phyloP scores from a whole-genome alignment of 2,113 vertebrate species.

The Podarcis cretensis region DNA sequence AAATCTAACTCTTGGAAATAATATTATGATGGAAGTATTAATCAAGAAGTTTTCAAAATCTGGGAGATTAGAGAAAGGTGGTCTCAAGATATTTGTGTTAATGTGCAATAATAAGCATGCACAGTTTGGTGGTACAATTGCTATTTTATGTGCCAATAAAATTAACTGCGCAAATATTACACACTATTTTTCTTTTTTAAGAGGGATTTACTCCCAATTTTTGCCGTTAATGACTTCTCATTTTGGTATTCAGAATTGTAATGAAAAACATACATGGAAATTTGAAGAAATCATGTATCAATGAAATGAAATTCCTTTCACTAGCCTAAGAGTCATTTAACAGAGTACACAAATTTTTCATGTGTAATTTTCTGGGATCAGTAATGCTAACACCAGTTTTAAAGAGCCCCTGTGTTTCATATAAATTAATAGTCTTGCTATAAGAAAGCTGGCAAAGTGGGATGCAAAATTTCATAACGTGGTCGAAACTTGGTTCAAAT shows the following conservation, averaged over 20 bases:
- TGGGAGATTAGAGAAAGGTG: slow-evolving; percentile 23
- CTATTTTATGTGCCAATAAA: slow-evolving; percentile 73
- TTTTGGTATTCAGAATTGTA: slow-evolving; percentile 47
- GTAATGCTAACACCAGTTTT: not conserved
- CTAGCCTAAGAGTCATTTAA: slow-evolving; percentile 27
- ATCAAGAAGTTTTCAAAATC: slow-evolving; percentile 65
- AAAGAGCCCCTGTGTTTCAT: not conserved
- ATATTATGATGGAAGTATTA: slow-evolving; percentile 33
- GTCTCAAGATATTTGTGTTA: slow-evolving; percentile 63
- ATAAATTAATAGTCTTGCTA: slow-evolving; percentile 35
- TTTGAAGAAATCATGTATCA: slow-evolving; percentile 54
- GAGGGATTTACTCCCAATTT: slow-evolving; percentile 4
- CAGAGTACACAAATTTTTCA: slow-evolving; percentile 37
- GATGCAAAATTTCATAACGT: not conserved
- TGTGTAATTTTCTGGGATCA: not conserved
- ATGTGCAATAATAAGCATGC: slow-evolving; percentile 81
- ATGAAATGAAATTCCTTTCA: slow-evolving; percentile 42
- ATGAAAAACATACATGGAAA: slow-evolving; percentile 54
- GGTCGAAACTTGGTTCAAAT: not conserved
- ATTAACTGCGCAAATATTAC: slow-evolving; percentile 65
- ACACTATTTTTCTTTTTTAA: slow-evolving; percentile 59
- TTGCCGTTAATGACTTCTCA: slow-evolving; percentile 42
- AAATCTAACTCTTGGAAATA: slow-evolving; percentile 60
- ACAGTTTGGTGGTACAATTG: slow-evolving; percentile 72
- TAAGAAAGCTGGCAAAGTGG: not conserved